These are phyloP conservation scores for Tuberolachnus salignus DNA, from an alignment of 2,888 invertebrate genomes.

Conservation along the genomic window DNA sequence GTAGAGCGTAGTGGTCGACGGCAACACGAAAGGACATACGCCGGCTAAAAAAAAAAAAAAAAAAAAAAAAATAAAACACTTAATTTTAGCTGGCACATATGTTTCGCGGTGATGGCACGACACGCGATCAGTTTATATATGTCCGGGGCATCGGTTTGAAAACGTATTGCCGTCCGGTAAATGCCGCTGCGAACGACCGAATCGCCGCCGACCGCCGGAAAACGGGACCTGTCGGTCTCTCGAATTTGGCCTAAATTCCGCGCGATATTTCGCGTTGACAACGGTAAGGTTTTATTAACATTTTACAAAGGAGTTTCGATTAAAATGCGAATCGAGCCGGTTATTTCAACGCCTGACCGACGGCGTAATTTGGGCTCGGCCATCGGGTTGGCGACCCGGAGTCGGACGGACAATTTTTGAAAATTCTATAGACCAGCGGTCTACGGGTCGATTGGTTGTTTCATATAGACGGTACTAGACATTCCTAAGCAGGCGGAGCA, in stretches of 20 bases:
- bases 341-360: too few species aligned
- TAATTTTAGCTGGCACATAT: conserved; percentile 12
- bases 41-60: background rate
- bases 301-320: too few species aligned
- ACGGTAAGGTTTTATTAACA: background rate
- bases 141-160: conserved; percentile 28
- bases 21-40: background rate
- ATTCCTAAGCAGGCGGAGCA: too few species aligned
- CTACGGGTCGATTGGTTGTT: too few species aligned
- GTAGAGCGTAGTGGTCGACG: background rate
- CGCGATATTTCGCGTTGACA: background rate
- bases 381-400: too few species aligned
- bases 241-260: background rate
- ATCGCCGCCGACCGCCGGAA: background rate
- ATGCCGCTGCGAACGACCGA: background rate
- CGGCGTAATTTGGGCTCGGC: too few species aligned
- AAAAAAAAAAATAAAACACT: background rate
- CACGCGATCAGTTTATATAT: conserved; percentile 9
- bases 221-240: background rate
- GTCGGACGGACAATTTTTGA: too few species aligned
- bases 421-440: too few species aligned
- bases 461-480: too few species aligned
- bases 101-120: conserved; percentile 9
- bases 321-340: too few species aligned
- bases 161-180: conserved; percentile 1